phyloP scores from a whole-genome alignment of 2,888 invertebrate genomes.

The Macrophya annulata region DNA sequence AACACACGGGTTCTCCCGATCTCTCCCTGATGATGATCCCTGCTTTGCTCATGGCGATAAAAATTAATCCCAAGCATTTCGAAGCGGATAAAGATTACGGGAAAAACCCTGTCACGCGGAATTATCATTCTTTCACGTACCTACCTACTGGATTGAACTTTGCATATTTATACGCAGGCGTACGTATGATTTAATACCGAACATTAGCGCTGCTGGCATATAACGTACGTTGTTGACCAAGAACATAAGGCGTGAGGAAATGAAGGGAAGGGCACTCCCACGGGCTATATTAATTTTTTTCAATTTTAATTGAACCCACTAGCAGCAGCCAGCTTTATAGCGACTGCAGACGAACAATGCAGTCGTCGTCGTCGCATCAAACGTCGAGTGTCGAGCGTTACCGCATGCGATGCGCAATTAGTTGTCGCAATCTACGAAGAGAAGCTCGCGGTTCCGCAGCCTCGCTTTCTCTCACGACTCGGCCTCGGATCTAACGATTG shows the following conservation, averaged over 20 bases:
- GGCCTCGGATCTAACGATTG: constrained; percentile 52
- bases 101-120: background rate
- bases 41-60: background rate
- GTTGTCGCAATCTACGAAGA: constrained; percentile 48
- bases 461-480: constrained; percentile 55
- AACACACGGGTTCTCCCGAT: too few species aligned
- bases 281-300: constrained; percentile 20
- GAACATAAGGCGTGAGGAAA: background rate
- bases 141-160: background rate
- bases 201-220: background rate
- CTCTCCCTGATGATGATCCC: background rate
- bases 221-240: background rate
- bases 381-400: constrained; percentile 38
- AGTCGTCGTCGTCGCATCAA: constrained; percentile 22
- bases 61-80: background rate
- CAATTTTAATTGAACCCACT: constrained; percentile 1
- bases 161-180: background rate
- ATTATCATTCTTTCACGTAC: background rate
- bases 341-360: background rate
- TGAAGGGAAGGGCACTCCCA: constrained; percentile 27
- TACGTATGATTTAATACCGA: background rate
- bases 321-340: background rate
- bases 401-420: constrained; percentile 53
- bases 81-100: background rate
- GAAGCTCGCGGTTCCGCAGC: constrained; percentile 50